Evolutionary conservation across 1,140 invertebrate genomes (phyloP).

Genomic region (Brachionus angularis): DNA sequence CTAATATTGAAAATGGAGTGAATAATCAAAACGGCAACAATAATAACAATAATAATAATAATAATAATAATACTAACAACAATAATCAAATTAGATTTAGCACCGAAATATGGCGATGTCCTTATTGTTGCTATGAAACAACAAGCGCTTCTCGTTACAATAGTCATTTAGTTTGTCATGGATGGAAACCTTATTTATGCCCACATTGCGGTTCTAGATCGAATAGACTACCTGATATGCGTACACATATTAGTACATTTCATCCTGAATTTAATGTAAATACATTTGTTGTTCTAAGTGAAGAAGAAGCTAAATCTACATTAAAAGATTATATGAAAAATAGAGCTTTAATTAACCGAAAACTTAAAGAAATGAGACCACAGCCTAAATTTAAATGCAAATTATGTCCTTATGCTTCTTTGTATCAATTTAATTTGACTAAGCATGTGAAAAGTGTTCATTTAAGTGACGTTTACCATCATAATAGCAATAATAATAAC

Average conservation of each 20-base stretch:
- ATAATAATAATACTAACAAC: no score
- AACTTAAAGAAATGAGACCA: conserved; percentile 37
- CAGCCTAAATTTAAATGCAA: conserved; percentile 44
- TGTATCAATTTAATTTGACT: conserved; percentile 41
- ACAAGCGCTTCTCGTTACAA: conserved; percentile 41
- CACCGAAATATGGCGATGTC: conserved; percentile 43
- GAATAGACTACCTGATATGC: conserved; percentile 40
- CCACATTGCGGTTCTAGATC: conserved; percentile 41
- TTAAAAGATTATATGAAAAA: conserved; percentile 43
- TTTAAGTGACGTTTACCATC: conserved; percentile 39
- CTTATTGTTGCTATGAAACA: conserved; percentile 44
- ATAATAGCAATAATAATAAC: conserved; percentile 1
- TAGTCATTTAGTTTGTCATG: conserved; percentile 44
- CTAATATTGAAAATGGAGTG: no score
- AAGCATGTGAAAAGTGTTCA: conserved; percentile 44
- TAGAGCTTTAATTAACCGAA: conserved; percentile 30
- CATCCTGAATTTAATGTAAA: conserved; percentile 44
- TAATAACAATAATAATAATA: no score
- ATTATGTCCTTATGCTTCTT: conserved; percentile 35
- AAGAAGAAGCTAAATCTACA: conserved; percentile 39
- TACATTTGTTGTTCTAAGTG: conserved; percentile 44
- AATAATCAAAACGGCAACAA: not conserved
- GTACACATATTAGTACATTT: conserved; percentile 40
- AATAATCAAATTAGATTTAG: conserved; percentile 38
- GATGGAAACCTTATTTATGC: conserved; percentile 42